Base-by-base conservation (phyloP, 1,140 invertebrate species). In the Brachionus calyciflorus region DNA sequence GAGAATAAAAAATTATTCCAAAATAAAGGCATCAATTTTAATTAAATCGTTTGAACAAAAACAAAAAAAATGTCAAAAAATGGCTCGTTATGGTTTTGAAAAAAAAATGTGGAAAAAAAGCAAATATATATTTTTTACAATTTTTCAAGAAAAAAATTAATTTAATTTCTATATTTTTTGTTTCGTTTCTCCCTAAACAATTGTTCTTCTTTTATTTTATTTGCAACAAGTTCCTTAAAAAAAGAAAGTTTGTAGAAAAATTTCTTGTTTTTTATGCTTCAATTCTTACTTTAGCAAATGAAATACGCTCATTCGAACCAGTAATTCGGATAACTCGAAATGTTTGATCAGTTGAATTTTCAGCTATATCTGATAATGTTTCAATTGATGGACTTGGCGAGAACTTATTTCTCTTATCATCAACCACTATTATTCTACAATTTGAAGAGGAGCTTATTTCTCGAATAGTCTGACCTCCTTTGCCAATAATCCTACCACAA, bases 381-480 rank as follows among this genome's bases (percentile, higher is more conserved):
- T 65, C 60, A 37, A 12, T 14, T 7, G 10, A 5, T 17, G 17
- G n/a, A n/a, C n/a, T n/a, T n/a, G n/a, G n/a, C n/a, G 4, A 21
- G 24, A 24, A 14, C 14, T 26, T 24, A 9, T 12, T 14, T 26
- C 30, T 19, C 12, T 19, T 65, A 24, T 10, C 19, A 40, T 65
- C 60, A 14, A 65, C 9, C 3, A 65, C 9, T 26, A 19, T 41
- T 24, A 65, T 65, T 37, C 30, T 65, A 65, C 60, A 65, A 44
- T 65, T 65, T 14, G 60, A 65, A 24, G 10, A 10, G 41, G 19
- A 19, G 2, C 19, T 44, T 49, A 73, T 51, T 73, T 73, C 83
- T 81, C 90, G 90, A 41, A 92, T 88, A 78, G 88, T 88, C 10
- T 83, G 82, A 6, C 91, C 91, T 77, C 84, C 87, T 78, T 89